phyloP scores from a whole-genome alignment of 1,140 invertebrate genomes.

The Calephelis virginiensis region DNA sequence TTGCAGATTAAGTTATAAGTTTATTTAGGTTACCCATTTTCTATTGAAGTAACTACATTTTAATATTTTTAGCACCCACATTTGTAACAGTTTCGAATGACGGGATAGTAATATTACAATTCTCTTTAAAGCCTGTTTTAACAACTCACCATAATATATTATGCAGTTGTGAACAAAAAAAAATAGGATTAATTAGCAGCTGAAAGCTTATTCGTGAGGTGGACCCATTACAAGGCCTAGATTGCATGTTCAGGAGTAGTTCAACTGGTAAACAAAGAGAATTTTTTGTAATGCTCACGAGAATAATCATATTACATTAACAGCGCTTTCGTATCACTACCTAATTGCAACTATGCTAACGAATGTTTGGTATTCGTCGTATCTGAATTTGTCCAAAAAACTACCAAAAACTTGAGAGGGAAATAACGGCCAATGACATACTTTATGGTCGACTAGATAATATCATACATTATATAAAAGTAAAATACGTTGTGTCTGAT shows the following conservation, averaged over 20 bases:
- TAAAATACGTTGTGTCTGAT: too few relatives aligned
- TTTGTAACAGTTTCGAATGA: too few relatives aligned
- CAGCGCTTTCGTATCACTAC: neutral
- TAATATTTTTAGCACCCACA: too few relatives aligned
- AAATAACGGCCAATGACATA: too few relatives aligned
- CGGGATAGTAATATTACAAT: neutral
- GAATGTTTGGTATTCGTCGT: too few relatives aligned
- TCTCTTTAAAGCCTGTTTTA: constrained; percentile 7
- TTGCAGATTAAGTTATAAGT: too few relatives aligned
- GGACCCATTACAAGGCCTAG: constrained; percentile 26
- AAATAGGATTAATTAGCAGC: constrained; percentile 36
- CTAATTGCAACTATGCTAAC: neutral
- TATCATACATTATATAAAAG: too few relatives aligned
- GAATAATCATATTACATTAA: neutral
- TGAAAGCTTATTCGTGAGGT: constrained; percentile 22
- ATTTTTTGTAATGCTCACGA: constrained; percentile 6
- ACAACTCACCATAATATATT: constrained; percentile 25
- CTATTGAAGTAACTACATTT: too few relatives aligned
- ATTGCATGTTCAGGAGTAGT: constrained; percentile 22
- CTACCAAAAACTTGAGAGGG: too few relatives aligned
- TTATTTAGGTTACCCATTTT: too few relatives aligned
- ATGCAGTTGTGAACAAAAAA: constrained; percentile 28
- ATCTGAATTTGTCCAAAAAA: too few relatives aligned
- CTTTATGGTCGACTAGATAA: too few relatives aligned
- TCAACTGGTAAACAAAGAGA: constrained; percentile 14